A percentile compares a stretch with the other conserved stretches of the same genome.
Conservation (phyloP, 1,140 invertebrate genomes). For the Eueides isabella region DNA sequence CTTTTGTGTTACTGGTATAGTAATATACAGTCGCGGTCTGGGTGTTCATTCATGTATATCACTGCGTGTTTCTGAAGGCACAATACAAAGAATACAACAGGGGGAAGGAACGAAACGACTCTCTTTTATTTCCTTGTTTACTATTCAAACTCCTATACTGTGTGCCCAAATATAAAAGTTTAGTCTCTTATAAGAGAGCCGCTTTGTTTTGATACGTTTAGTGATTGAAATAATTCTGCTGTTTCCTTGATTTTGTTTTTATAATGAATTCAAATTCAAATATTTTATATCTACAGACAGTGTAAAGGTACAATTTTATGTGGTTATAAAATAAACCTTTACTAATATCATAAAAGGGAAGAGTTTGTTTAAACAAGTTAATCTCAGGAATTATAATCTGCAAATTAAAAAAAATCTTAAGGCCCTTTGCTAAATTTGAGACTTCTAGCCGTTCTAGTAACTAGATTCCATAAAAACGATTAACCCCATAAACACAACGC, state of each 20-base stretch:
- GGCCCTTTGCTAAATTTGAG: too few relatives aligned
- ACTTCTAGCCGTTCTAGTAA: too few relatives aligned
- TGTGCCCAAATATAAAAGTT: conserved; percentile 15
- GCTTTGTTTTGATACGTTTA: conserved; percentile 12
- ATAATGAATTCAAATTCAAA: background rate
- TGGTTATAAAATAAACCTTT: too few relatives aligned
- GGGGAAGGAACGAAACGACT: conserved; percentile 17
- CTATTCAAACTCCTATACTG: conserved; percentile 17
- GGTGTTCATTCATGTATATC: background rate
- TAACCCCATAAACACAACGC: too few relatives aligned
- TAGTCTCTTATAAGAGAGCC: conserved; percentile 1
- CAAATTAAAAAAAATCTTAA: too few relatives aligned
- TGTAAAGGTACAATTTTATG: too few relatives aligned
- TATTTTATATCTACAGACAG: too few relatives aligned
- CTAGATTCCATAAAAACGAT: too few relatives aligned
- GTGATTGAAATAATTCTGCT: background rate
- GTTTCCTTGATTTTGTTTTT: background rate
- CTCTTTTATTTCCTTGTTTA: conserved; percentile 14
- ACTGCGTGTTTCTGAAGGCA: conserved; percentile 10
- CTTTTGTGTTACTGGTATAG: conserved; percentile 3
- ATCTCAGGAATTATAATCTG: too few relatives aligned
- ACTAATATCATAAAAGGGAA: too few relatives aligned
- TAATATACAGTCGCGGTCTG: conserved; percentile 15
- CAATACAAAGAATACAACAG: conserved; percentile 17
- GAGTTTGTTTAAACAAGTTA: too few relatives aligned